phyloP scores from a whole-genome alignment of 2,888 invertebrate species.

The Synergus umbraculus region DNA sequence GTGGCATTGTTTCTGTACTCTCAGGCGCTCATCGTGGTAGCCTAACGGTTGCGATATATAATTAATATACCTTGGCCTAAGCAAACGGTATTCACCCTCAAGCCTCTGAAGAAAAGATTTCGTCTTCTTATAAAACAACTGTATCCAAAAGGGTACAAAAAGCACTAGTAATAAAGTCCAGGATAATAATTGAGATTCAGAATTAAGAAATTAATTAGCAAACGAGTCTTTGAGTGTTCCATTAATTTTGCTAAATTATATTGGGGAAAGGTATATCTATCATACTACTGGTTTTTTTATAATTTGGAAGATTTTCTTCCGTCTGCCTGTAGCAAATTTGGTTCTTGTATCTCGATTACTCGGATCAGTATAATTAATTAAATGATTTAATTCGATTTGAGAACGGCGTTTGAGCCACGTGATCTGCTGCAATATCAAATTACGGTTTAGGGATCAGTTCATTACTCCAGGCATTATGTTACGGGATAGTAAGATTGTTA shows the following conservation, averaged over 20 bases:
- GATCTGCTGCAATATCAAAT: slow-evolving; percentile 62
- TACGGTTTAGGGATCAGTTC: slow-evolving; percentile 64
- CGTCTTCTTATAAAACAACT: background rate
- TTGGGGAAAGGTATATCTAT: no score
- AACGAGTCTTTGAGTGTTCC: background rate
- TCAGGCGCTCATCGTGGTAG: slow-evolving; percentile 19
- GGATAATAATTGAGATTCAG: background rate
- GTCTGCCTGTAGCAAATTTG: background rate
- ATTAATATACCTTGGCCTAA: background rate
- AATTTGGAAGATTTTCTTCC: no score
- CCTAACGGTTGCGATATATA: background rate
- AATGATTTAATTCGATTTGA: slow-evolving; percentile 49
- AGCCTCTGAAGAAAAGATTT: slow-evolving; percentile 2
- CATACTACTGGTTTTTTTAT: no score
- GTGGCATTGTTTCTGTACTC: slow-evolving; percentile 52
- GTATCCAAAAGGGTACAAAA: background rate
- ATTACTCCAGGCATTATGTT: slow-evolving; percentile 64
- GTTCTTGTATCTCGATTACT: no score
- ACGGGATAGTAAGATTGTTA: slow-evolving; percentile 41
- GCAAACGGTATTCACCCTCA: background rate
- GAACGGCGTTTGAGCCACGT: slow-evolving; percentile 53
- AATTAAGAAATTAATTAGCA: background rate
- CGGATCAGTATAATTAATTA: slow-evolving; percentile 4
- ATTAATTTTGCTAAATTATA: no score
- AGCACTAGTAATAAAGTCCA: background rate